A percentile compares a stretch with the other conserved stretches of the same genome.
phyloP scores from a whole-genome alignment of 2,797 vertebrate species.

The Syncerus caffer region DNA sequence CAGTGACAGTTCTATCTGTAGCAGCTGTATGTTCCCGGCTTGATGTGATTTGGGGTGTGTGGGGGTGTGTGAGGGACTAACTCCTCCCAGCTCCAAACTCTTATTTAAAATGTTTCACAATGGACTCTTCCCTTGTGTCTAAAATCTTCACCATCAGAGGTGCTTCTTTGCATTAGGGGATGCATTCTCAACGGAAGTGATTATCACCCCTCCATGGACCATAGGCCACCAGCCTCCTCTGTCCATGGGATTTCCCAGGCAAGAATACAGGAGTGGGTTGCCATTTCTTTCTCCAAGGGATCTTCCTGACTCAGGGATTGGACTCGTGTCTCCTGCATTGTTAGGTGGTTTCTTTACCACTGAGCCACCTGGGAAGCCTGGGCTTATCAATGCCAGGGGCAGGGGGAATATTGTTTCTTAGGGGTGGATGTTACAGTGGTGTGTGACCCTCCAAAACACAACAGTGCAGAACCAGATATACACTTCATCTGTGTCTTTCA shows the following conservation, averaged over 20 bases:
- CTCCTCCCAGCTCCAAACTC: neutral
- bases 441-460: neutral
- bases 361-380: neutral
- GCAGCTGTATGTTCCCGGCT: neutral
- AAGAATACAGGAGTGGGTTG: neutral
- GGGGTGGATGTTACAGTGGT: neutral
- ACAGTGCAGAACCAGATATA: neutral
- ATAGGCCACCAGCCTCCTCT: neutral
- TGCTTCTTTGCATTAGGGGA: neutral
- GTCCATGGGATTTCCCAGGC: neutral
- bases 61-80: neutral
- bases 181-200: neutral
- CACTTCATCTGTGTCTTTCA: neutral
- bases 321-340: neutral
- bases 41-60: neutral
- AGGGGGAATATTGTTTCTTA: neutral
- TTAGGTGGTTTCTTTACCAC: neutral
- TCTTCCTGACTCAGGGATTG: neutral
- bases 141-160: neutral
- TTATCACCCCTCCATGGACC: neutral
- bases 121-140: neutral
- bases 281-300: neutral
- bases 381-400: neutral
- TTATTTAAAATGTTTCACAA: neutral
- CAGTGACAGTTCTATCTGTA: neutral